phyloP scores from a whole-genome alignment of 2,888 invertebrate genomes.

The Scrobipalpa costella region DNA sequence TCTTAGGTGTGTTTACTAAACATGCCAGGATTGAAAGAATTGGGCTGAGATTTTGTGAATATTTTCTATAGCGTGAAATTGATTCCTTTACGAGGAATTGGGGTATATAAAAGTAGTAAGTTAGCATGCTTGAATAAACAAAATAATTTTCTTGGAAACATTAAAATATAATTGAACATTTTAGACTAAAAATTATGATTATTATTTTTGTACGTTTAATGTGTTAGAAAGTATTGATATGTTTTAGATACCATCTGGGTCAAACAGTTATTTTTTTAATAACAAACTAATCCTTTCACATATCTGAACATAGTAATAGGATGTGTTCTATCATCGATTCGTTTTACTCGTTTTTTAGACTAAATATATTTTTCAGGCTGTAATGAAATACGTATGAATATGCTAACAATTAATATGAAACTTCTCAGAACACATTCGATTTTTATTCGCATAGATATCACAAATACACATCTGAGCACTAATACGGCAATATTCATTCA shows the following conservation, averaged over 20 bases:
- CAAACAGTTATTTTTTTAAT: no score
- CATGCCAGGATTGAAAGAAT: conserved; percentile 63
- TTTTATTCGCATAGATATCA: no score
- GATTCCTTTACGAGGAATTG: conserved; percentile 55
- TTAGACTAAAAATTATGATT: not conserved
- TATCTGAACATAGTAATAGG: no score
- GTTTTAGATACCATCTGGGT: no score
- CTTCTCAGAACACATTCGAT: no score
- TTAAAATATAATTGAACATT: not conserved
- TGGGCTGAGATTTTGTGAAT: conserved; percentile 46
- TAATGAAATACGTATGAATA: no score
- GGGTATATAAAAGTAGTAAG: conserved; percentile 20
- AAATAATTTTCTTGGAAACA: not conserved
- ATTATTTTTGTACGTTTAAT: not conserved
- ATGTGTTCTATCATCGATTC: no score
- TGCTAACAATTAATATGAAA: no score
- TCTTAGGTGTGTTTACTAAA: conserved; percentile 72
- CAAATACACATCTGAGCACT: not conserved
- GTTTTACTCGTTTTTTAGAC: no score
- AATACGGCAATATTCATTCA: not conserved
- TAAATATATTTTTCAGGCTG: no score
- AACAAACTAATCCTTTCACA: no score
- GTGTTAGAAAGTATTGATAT: not conserved
- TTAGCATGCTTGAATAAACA: not conserved
- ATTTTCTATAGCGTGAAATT: conserved; percentile 66